Conservation (phyloP, 2,888 invertebrate genomes). For the Agrochola circellaris region DNA sequence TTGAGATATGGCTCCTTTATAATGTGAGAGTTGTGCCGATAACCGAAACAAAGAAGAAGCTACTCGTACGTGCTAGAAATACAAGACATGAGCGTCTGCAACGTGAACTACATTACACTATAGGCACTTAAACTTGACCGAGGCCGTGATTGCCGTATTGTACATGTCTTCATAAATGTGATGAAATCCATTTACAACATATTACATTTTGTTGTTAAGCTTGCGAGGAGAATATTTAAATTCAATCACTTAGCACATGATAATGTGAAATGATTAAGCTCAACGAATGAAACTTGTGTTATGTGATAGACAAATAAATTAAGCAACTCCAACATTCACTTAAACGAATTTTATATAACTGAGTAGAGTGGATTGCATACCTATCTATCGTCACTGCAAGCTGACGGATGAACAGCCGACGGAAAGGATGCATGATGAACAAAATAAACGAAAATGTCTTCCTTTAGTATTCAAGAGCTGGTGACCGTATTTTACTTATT, state of each 20-base stretch:
- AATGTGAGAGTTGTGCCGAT: slow-evolving; percentile 11
- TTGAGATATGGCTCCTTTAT: slow-evolving; percentile 21
- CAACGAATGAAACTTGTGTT: slow-evolving; percentile 57
- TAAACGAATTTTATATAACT: slow-evolving; percentile 66
- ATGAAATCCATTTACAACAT: slow-evolving; percentile 50
- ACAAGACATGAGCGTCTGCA: slow-evolving; percentile 12
- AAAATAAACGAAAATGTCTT: slow-evolving; percentile 1
- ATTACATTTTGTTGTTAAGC: slow-evolving; percentile 15
- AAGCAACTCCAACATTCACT: slow-evolving; percentile 67
- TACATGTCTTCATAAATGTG: slow-evolving; percentile 50
- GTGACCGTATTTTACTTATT: slow-evolving; percentile 23
- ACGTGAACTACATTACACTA: slow-evolving; percentile 33
- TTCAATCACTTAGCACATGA: slow-evolving; percentile 32
- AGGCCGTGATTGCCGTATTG: slow-evolving; percentile 57
- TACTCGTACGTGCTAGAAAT: slow-evolving; percentile 30
- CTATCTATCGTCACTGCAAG: slow-evolving; percentile 34
- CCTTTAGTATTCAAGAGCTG: not conserved
- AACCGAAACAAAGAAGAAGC: slow-evolving; percentile 3
- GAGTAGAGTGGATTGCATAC: slow-evolving; percentile 40
- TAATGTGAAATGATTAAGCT: slow-evolving; percentile 55
- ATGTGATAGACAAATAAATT: slow-evolving; percentile 67
- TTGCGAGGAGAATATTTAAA: slow-evolving; percentile 21
- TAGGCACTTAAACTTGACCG: slow-evolving; percentile 61
- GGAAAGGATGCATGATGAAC: slow-evolving; percentile 7
- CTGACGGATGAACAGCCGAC: slow-evolving; percentile 20